These are phyloP conservation scores for Dromiciops gliroides DNA, from an alignment of 2,113 vertebrate species.

Conservation along the genomic window DNA sequence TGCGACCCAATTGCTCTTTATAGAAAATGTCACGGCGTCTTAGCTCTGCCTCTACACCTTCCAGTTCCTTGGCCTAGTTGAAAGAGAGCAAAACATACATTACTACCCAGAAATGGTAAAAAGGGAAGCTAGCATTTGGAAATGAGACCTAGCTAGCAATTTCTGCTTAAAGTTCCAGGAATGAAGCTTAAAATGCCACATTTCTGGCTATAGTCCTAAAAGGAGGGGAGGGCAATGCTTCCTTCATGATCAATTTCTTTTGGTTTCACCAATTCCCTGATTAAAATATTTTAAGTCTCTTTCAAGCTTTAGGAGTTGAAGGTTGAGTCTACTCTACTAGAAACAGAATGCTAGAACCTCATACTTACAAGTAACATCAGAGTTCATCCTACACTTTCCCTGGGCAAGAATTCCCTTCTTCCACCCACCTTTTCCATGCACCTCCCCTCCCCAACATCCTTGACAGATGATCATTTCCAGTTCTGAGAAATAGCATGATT, in stretches of 20 bases:
- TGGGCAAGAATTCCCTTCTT: not conserved
- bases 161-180: conserved; percentile 14
- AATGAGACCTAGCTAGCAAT: not conserved
- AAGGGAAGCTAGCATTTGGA: not conserved
- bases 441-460: no score
- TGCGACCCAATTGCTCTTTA: conserved; percentile 90
- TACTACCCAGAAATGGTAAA: not conserved
- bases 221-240: not conserved
- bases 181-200: not conserved
- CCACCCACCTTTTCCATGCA: not conserved
- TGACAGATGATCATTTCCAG: not conserved
- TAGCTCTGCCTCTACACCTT: conserved; percentile 89
- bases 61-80: conserved; percentile 87
- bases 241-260: not conserved
- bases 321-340: not conserved
- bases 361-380: not conserved
- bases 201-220: not conserved
- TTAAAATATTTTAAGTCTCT: not conserved
- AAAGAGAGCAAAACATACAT: conserved; percentile 61
- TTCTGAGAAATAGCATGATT: not conserved
- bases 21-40: conserved; percentile 87
- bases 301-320: not conserved
- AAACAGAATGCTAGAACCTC: not conserved
- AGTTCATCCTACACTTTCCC: not conserved
- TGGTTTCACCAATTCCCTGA: not conserved